Conservation (phyloP, 1,140 invertebrate genomes). For the Halyomorpha halys region DNA sequence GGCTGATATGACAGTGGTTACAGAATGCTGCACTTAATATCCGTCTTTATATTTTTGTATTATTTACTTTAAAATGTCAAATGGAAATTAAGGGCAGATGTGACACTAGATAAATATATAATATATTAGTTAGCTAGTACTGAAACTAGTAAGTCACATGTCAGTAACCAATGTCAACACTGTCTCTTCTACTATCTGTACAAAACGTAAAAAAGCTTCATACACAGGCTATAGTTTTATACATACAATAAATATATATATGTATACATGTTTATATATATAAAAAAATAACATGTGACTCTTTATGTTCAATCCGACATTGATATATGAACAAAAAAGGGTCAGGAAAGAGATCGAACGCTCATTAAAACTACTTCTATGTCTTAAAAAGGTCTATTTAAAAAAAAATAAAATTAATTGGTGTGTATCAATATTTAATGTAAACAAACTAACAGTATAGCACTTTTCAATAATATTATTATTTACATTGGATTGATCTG, state of each 20-base stretch:
- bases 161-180: constrained; percentile 23
- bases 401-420: constrained; percentile 19
- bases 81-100: constrained; percentile 13
- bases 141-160: constrained; percentile 3
- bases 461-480: constrained; percentile 13
- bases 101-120: constrained; percentile 5
- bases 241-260: constrained; percentile 19
- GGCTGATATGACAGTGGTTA: constrained; percentile 24
- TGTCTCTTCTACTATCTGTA: constrained; percentile 19
- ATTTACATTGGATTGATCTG: constrained; percentile 13
- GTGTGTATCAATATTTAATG: constrained; percentile 5
- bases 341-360: constrained; percentile 11
- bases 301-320: constrained; percentile 11
- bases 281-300: constrained; percentile 23
- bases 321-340: constrained; percentile 13
- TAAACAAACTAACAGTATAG: constrained; percentile 15
- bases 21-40: constrained; percentile 19
- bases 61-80: not conserved
- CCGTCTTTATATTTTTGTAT: not conserved
- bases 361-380: constrained; percentile 16
- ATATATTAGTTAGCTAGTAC: not conserved
- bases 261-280: constrained; percentile 17
- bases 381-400: constrained; percentile 14
- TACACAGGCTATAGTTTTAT: constrained; percentile 14
- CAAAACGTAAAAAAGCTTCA: constrained; percentile 18